Conservation (phyloP, 2,797 vertebrate species). For the Sardinella longiceps region DNA sequence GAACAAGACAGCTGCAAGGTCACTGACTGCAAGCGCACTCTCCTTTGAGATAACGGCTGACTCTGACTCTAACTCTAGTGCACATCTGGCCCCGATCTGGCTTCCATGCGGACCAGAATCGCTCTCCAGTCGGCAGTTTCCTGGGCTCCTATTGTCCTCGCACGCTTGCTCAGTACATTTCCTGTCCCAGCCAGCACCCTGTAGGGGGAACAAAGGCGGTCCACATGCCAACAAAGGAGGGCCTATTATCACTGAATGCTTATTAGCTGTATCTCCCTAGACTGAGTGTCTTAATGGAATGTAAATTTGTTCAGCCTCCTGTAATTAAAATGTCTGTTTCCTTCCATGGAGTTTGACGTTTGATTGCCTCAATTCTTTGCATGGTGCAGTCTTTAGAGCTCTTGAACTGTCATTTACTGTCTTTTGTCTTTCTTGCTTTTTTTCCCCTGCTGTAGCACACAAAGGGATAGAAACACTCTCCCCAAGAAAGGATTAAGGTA, state of each 20-base stretch:
- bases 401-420: slow-evolving; percentile 43
- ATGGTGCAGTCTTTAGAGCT: background rate
- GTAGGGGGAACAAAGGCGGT: background rate
- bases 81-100: background rate
- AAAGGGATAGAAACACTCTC: slow-evolving; percentile 90
- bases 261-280: slow-evolving; percentile 60
- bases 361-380: slow-evolving; percentile 19
- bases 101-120: background rate
- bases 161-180: background rate
- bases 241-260: slow-evolving; percentile 58
- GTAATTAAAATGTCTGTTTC: slow-evolving; percentile 58
- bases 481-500: slow-evolving; percentile 97
- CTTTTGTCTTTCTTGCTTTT: slow-evolving; percentile 56
- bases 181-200: background rate
- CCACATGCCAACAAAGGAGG: slow-evolving; percentile 13
- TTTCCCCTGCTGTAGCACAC: slow-evolving; percentile 75
- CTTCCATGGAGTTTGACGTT: slow-evolving; percentile 38
- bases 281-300: slow-evolving; percentile 62
- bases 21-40: background rate
- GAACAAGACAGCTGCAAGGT: slow-evolving; percentile 21
- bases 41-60: background rate
- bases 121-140: background rate
- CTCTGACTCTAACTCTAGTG: too few species aligned
- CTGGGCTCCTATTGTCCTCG: background rate
- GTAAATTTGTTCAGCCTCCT: background rate